Evolutionary conservation across 2,113 vertebrate genomes (phyloP).

Genomic region (Rhea americana): DNA sequence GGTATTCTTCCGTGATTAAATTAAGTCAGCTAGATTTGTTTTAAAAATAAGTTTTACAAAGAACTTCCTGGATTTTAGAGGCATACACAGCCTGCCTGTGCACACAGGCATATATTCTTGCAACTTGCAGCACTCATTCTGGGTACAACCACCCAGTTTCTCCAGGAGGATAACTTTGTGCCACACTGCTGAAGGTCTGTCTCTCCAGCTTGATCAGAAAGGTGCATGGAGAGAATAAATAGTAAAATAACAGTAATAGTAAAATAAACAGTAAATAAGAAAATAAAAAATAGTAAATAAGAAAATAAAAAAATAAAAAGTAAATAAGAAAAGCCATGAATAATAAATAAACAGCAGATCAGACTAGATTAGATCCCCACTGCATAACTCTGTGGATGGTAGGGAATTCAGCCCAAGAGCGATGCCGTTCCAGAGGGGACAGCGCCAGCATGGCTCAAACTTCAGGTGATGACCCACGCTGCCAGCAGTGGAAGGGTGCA

Average conservation of each 20-base stretch:
- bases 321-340: neutral
- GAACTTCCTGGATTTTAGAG: neutral
- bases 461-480: accelerated
- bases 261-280: too few species aligned
- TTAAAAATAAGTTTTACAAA: neutral
- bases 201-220: neutral
- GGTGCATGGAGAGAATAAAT: neutral
- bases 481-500: neutral
- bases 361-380: neutral
- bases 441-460: neutral
- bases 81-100: accelerated
- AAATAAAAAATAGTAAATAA: neutral
- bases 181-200: neutral
- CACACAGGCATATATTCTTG: accelerated
- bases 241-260: too few species aligned
- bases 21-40: neutral
- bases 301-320: neutral
- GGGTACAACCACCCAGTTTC: neutral
- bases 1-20: neutral
- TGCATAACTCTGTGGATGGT: neutral
- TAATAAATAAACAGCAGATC: neutral
- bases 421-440: neutral
- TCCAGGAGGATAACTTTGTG: accelerated
- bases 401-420: neutral
- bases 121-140: neutral